Evolutionary conservation across 2,888 invertebrate genomes (phyloP).

Genomic region (Lepidocyrtoides sp.): DNA sequence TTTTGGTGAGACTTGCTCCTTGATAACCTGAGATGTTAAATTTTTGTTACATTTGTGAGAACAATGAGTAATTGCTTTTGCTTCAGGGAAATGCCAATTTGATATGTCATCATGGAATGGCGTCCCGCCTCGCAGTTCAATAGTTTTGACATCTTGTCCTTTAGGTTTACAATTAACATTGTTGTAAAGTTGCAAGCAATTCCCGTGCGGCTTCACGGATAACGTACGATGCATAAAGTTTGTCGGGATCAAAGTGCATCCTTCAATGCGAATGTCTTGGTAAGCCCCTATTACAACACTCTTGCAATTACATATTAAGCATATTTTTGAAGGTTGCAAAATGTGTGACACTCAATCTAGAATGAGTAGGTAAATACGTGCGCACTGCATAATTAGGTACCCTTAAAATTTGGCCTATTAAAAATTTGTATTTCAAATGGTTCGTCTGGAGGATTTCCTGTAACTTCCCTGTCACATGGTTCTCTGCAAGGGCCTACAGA

Average conservation of each 20-base stretch:
- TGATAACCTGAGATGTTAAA: background rate
- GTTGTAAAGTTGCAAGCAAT: conserved; percentile 37
- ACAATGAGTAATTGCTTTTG: conserved; percentile 42
- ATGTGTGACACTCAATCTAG: no score
- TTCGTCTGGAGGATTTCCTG: background rate
- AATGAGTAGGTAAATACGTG: no score
- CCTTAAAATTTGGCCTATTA: conserved; percentile 5
- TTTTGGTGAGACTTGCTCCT: background rate
- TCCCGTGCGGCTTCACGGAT: conserved; percentile 9
- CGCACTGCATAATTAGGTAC: background rate
- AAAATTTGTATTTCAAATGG: background rate
- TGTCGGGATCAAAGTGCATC: conserved; percentile 21
- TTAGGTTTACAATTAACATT: background rate
- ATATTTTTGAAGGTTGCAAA: no score
- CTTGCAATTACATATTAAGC: no score
- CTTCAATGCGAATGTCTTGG: background rate
- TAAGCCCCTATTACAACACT: background rate
- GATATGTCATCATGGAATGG: conserved; percentile 35
- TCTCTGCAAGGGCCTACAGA: conserved; percentile 61
- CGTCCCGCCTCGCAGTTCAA: conserved; percentile 25
- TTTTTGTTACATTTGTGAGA: conserved; percentile 41
- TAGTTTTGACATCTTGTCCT: background rate
- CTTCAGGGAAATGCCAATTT: background rate
- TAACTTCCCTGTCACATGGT: background rate
- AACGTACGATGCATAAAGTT: background rate